Evolutionary conservation across 2,113 vertebrate species (phyloP), one percentile per base, ranked within the genome.

Genomic region (Chamaetylas fuelleborni): DNA sequence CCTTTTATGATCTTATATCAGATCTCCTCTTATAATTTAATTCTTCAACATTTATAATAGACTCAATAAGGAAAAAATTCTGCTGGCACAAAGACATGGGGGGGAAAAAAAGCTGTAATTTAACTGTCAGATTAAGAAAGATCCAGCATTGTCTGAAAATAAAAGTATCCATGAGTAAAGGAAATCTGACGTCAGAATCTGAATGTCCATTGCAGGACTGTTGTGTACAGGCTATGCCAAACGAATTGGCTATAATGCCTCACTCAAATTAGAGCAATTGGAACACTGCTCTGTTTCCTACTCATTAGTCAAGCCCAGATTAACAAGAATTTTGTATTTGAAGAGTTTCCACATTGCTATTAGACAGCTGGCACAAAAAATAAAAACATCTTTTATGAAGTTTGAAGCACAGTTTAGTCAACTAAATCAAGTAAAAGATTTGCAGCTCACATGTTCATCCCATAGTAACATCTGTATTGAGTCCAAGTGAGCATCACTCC

Each of bases 321-420:
- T 86, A 93, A 88, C 56, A 84, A 84, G 64, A 56, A 92, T 16
- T 92, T 88, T 70, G 64, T 58, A 81, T 92, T 76, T 95, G 74
- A 95, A 95, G 73, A 71, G 45, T 87, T 96, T 97, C 84, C 54
- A 91, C 72, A 34, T 62, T 58, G 86, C 65, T 95, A 58, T 93
- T 82, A 92, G 29, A 58, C 64, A 93, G 87, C 53, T 94, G 91
- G 76, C 45, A 84, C 34, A 64, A 34, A 66, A 47, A 82, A 90
- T 45, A 74, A 93, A 94, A 90, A 66, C 67, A 72, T 42, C 50
- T 80, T 64, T 82, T 38, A 42, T 70, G 77, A 84, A 81, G 94
- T 86, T 91, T 81, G 79, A 95, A 93, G 64, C 58, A 53, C 56
- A 79, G 60, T 94, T 97, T 94, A 87, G 54, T 86, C 86, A 93